Conservation (phyloP, 2,797 vertebrate genomes). For the Peromyscus aztecus region DNA sequence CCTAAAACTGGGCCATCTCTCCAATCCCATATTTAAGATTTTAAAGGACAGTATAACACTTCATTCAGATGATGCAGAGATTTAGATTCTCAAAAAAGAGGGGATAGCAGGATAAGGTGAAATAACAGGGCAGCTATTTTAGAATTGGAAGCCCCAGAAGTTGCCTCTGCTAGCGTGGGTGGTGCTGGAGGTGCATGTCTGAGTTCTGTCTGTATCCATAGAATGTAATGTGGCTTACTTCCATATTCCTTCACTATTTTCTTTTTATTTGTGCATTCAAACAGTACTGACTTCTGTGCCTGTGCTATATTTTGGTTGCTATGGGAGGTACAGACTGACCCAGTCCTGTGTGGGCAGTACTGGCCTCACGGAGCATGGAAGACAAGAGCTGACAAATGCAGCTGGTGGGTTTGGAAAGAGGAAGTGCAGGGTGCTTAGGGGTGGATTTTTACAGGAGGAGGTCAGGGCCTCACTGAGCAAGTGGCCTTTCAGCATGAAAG, state of each 20-base stretch:
- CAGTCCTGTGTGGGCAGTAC: background rate
- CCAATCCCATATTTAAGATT: conserved; percentile 5
- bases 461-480: conserved; percentile 66
- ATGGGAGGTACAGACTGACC: background rate
- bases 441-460: conserved; percentile 57
- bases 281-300: conserved; percentile 9
- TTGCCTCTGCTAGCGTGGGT: background rate
- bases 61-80: conserved; percentile 19
- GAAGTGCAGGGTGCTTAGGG: conserved; percentile 10
- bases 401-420: conserved; percentile 42
- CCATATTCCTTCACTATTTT: background rate
- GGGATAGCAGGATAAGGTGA: background rate
- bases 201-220: background rate
- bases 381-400: background rate
- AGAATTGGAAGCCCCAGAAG: background rate
- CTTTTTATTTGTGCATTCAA: conserved; percentile 8
- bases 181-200: background rate
- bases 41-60: conserved; percentile 12
- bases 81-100: background rate
- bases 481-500: conserved; percentile 52
- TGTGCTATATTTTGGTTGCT: background rate
- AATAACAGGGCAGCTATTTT: background rate
- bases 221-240: background rate
- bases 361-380: background rate
- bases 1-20: background rate